These are phyloP conservation scores for Megalops atlanticus DNA, from an alignment of 2,113 vertebrate species.

Conservation along the genomic window DNA sequence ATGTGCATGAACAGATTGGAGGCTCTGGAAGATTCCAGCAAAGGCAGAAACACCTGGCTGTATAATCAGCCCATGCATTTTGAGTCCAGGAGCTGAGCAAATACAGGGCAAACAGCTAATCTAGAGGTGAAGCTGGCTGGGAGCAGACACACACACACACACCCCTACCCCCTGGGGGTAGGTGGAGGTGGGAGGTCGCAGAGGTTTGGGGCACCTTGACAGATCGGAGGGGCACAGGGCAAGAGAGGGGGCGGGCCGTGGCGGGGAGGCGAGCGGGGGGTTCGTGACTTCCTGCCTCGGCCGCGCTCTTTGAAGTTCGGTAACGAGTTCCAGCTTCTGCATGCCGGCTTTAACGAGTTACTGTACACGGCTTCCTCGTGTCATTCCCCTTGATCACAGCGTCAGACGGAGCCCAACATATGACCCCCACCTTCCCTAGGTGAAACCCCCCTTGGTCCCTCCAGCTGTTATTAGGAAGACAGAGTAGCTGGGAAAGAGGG, in stretches of 20 bases:
- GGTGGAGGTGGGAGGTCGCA: background rate
- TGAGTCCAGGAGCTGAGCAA: too few relatives aligned
- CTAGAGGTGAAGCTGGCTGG: too few relatives aligned
- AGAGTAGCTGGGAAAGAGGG: background rate
- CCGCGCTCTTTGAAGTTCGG: background rate
- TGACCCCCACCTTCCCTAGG: background rate
- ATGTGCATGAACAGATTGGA: too few relatives aligned
- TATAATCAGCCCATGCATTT: too few relatives aligned
- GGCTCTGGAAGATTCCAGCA: too few relatives aligned
- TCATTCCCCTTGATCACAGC: background rate
- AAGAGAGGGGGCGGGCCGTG: background rate
- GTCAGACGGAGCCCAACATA: background rate
- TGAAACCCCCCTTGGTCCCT: background rate
- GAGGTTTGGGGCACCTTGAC: background rate
- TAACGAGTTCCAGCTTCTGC: background rate
- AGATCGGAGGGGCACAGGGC: background rate
- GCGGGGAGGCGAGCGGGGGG: background rate
- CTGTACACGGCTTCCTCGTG: background rate
- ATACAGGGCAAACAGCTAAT: too few relatives aligned
- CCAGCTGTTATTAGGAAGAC: background rate
- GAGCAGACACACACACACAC: too few relatives aligned
- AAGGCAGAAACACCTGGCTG: too few relatives aligned
- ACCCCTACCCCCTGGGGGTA: too few relatives aligned
- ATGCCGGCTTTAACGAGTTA: background rate
- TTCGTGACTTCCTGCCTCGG: background rate